These are phyloP conservation scores for Cephus rjabovi DNA, from an alignment of 2,888 invertebrate genomes.

Conservation along the genomic window DNA sequence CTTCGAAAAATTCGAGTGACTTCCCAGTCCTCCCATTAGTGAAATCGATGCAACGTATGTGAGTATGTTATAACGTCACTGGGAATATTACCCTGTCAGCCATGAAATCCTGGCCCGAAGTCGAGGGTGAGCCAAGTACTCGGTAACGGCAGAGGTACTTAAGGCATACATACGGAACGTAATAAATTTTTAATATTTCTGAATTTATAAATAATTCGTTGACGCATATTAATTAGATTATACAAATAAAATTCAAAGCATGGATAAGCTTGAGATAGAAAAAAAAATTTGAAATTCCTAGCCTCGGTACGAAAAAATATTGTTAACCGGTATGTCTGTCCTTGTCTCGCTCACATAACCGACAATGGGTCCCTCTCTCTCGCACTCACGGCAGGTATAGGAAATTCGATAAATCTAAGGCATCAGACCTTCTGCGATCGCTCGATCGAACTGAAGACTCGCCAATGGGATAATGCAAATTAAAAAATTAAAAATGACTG, in stretches of 20 bases:
- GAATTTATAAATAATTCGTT: not conserved
- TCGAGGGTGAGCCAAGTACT: conserved; percentile 43
- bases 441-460: not conserved
- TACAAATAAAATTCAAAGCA: not conserved
- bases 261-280: not conserved
- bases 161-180: not conserved
- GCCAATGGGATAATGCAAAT: not conserved
- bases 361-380: not conserved
- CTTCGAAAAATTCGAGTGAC: conserved; percentile 30
- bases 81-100: conserved; percentile 46
- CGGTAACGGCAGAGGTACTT: conserved; percentile 20
- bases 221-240: not conserved
- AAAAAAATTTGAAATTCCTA: not conserved
- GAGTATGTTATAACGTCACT: conserved; percentile 27
- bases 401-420: not conserved
- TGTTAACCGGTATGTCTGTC: not conserved
- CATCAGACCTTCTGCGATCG: not conserved
- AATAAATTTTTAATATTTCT: not conserved
- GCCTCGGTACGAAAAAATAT: not conserved
- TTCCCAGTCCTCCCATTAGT: conserved; percentile 37
- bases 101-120: conserved; percentile 54
- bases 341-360: not conserved
- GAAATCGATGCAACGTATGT: conserved; percentile 34
- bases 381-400: not conserved
- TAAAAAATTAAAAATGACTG: not conserved